Evolutionary conservation across 1,140 invertebrate genomes (phyloP).

Genomic region (Trinorchestia longiramus): DNA sequence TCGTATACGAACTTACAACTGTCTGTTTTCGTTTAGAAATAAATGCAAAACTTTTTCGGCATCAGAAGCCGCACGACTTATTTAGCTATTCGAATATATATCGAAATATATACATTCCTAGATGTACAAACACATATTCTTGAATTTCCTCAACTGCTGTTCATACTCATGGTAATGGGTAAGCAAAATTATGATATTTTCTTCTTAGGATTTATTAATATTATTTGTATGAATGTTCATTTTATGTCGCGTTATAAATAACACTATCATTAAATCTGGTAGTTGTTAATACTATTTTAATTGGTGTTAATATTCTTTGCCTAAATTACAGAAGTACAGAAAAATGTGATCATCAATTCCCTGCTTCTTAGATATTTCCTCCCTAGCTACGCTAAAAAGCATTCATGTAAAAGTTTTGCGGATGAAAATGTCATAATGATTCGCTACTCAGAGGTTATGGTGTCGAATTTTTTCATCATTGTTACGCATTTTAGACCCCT

Average conservation of each 20-base stretch:
- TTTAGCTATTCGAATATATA: not conserved
- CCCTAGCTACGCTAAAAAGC: too few relatives aligned
- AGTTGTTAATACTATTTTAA: not conserved
- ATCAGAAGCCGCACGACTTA: not conserved
- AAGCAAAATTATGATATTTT: not conserved
- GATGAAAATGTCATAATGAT: not conserved
- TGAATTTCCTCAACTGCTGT: not conserved
- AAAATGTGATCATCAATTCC: too few relatives aligned
- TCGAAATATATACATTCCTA: not conserved
- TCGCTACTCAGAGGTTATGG: not conserved
- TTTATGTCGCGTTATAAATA: not conserved
- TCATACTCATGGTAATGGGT: not conserved
- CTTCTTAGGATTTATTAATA: too few relatives aligned
- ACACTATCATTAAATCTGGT: not conserved
- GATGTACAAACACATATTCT: not conserved
- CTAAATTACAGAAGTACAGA: not conserved
- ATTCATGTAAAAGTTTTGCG: not conserved
- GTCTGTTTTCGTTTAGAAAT: too few relatives aligned
- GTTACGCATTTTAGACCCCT: not conserved
- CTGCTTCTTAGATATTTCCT: too few relatives aligned
- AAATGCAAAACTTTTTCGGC: not conserved
- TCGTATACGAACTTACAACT: not conserved
- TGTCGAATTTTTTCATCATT: not conserved
- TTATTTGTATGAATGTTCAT: not conserved
- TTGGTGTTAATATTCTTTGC: not conserved